These are phyloP conservation scores for Nudaria mundana DNA, from an alignment of 2,888 invertebrate species.

Conservation along the genomic window DNA sequence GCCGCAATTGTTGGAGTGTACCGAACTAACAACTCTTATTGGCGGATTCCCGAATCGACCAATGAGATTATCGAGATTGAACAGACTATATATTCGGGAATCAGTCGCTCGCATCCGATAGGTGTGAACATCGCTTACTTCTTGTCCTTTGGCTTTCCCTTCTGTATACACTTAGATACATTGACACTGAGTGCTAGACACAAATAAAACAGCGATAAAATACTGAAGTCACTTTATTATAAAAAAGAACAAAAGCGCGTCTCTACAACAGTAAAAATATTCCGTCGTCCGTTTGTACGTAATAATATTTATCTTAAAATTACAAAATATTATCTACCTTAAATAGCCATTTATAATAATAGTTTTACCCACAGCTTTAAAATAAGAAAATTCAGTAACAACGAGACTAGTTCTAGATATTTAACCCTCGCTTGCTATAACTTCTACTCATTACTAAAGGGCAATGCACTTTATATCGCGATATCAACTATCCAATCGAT, in stretches of 20 bases:
- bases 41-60: too few relatives aligned
- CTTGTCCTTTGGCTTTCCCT: too few relatives aligned
- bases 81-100: too few relatives aligned
- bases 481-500: not conserved
- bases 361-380: constrained; percentile 12
- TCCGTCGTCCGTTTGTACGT: constrained; percentile 32
- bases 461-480: not conserved
- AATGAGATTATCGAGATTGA: too few relatives aligned
- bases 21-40: too few relatives aligned
- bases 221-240: constrained; percentile 42
- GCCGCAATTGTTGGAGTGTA: too few relatives aligned
- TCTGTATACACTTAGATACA: too few relatives aligned
- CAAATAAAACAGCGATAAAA: constrained; percentile 10
- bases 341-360: constrained; percentile 21
- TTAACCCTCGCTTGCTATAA: not conserved
- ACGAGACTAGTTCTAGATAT: not conserved
- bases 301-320: constrained; percentile 43
- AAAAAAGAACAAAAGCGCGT: constrained; percentile 39
- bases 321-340: constrained; percentile 35
- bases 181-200: too few relatives aligned
- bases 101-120: too few relatives aligned
- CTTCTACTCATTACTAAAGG: not conserved
- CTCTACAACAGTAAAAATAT: constrained; percentile 33
- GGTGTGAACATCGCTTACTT: too few relatives aligned
- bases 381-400: not conserved